Base-by-base conservation (phyloP, 2,888 invertebrate species). In the Dascillus cervinus region DNA sequence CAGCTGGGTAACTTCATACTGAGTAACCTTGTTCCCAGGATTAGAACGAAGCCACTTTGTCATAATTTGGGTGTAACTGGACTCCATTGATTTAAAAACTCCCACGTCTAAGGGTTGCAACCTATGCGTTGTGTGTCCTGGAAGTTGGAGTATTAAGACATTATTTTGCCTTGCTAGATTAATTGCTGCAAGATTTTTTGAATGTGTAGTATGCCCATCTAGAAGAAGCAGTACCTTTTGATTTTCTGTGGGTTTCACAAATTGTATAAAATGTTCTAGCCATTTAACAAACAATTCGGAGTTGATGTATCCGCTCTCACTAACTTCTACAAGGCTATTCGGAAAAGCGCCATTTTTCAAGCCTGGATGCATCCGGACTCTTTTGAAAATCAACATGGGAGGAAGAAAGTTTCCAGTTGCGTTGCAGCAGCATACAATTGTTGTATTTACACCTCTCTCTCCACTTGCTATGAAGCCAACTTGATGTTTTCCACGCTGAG, bases 191-290 rank as follows among this genome's bases (percentile, higher is more conserved):
- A 46, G 27, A 27, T 47, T 49, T 24, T 41, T 47, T 4, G 37
- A 33, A 21, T 51, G 49, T 8, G 44, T 46, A 13, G 43, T 31
- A 33, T 53, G 49, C 3, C 46, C 46, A 41, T 50, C 45, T 5
- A 52, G 34, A 22, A 46, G 8, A 3, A 51, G 38, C 12, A 51
- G 33, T 12, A 50, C 42, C 23, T 44, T 32, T 9, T 37, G 19
- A 26, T 47, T 39, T 23, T 24, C 23, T 22, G 34, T 34, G 14
- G 39, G 22, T 19, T 39, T 40, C 4, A 41, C 39, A 22, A 33
- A 17, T 34, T 42, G 58, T 58, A 62, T 59, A 58, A 65, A 46
- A 34, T 37, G 29, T 20, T 37, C 23, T 9, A 34, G 22, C 22
- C 29, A 34, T 28, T 17, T 11, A 5, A 29, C 22, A 23, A 33